phyloP scores from a whole-genome alignment of 2,113 vertebrate genomes.

The Anolis carolinensis region DNA sequence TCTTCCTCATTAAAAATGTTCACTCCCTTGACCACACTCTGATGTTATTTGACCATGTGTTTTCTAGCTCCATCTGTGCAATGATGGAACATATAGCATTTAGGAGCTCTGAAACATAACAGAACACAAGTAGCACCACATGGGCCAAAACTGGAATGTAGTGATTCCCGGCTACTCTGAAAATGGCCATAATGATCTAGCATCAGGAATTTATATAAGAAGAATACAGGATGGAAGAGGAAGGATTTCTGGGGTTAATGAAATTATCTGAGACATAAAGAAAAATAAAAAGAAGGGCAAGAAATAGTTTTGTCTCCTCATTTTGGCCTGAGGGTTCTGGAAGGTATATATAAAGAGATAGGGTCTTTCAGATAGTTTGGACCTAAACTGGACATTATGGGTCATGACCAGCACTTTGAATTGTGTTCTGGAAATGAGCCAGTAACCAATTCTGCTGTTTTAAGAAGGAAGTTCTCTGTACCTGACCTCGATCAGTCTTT shows the following conservation, averaged over 20 bases:
- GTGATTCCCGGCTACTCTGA: neutral
- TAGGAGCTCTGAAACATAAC: neutral
- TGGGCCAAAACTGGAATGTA: neutral
- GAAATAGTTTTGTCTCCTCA: neutral
- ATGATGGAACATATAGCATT: neutral
- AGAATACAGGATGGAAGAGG: neutral
- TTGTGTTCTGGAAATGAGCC: too few species aligned
- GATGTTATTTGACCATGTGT: too few species aligned
- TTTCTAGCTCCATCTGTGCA: too few species aligned
- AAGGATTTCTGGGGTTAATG: neutral
- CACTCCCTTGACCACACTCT: too few species aligned
- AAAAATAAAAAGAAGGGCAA: neutral
- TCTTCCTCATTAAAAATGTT: too few species aligned
- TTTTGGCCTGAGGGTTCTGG: neutral
- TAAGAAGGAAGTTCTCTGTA: too few species aligned
- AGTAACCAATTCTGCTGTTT: too few species aligned
- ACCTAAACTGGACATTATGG: too few species aligned
- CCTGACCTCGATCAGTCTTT: too few species aligned
- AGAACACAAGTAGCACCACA: neutral
- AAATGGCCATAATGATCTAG: neutral
- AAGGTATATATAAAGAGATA: too few species aligned
- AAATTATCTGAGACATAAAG: neutral
- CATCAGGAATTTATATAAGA: neutral
- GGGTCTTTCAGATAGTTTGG: too few species aligned
- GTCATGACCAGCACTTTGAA: too few species aligned